Base-by-base conservation (phyloP, 2,797 vertebrate genomes). In the Graptemys geographica region DNA sequence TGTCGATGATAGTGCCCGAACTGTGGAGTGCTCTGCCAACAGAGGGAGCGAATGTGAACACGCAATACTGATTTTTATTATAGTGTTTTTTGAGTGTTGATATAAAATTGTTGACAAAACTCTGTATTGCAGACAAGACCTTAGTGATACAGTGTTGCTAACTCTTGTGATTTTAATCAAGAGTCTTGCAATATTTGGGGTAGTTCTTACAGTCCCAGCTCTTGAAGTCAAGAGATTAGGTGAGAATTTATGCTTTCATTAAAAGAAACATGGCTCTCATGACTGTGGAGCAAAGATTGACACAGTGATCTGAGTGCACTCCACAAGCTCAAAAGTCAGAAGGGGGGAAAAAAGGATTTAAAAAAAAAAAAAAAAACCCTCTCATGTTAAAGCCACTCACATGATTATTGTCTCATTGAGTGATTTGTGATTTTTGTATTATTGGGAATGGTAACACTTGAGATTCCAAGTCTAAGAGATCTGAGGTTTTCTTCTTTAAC, bases 231-330 rank as follows among this genome's bases (percentile, higher is more conserved):
- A 88, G n/a, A 85, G 79, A 89, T 95, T 91, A 96, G 19, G 23
- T 84, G 37, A 52, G 91, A 83, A 27, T 79, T 33, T 91, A 87
- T 86, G 62, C 86, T 97, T 94, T 81, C 93, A 88, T 95, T 92
- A 90, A 94, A 83, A 53, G 92, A 53, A 89, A 80, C 19, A 0
- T 90, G 49, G 93, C 90, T 89, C 85, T 90, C 91, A 23, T 86
- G 12, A n/a, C 84, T 84, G 53, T 44, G 69, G 37, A 41, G 0
- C 4, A 44, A 65, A 23, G 72, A 10, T 62, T 62, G 31, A 62
- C 33, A 33, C 28, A 31, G 31, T 33, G 31, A 62, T 33, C 59
- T 62, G 47, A 56, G 84, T 74, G 27, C 19, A 56, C 85, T 88
- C 49, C 49, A 51, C 49, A 51, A 12, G 13, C 49, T 51, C 13